These are phyloP conservation scores for Polypedilum vanderplanki DNA, from an alignment of 1,140 invertebrate species.

Conservation along the genomic window DNA sequence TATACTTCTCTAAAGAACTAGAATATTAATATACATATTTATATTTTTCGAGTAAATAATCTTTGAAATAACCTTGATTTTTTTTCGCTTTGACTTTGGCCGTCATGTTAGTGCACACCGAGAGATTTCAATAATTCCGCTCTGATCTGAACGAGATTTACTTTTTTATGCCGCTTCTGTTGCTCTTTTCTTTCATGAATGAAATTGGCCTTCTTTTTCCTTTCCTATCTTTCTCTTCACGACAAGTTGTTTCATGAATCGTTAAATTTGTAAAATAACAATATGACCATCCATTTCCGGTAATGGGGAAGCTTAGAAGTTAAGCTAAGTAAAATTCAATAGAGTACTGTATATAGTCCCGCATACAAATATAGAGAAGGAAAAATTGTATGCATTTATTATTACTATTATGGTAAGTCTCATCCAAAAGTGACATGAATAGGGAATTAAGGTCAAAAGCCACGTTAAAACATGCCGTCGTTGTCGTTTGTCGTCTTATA, in stretches of 20 bases:
- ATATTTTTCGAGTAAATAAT: neutral
- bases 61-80: slow-evolving; percentile 8
- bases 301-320: neutral
- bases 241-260: slow-evolving; percentile 9
- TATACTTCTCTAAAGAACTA: neutral
- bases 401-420: neutral
- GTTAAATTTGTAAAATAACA: slow-evolving; percentile 27
- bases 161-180: no score
- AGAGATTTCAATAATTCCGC: neutral
- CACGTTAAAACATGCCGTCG: neutral
- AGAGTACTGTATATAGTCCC: slow-evolving; percentile 9
- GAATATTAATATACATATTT: neutral
- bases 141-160: neutral
- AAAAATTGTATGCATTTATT: neutral
- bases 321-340: neutral
- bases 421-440: neutral
- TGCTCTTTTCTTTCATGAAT: slow-evolving; percentile 26
- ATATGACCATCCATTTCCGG: slow-evolving; percentile 26
- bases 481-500: neutral
- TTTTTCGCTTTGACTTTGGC: neutral
- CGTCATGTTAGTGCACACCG: neutral
- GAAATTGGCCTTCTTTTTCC: neutral
- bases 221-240: neutral
- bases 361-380: neutral
- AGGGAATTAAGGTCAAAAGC: slow-evolving; percentile 17